Percentiles rank a stretch among this genome's conserved stretches.
These are phyloP conservation scores for Clarias macrocephalus DNA, from an alignment of 2,113 vertebrate genomes.

Conservation along the genomic window DNA sequence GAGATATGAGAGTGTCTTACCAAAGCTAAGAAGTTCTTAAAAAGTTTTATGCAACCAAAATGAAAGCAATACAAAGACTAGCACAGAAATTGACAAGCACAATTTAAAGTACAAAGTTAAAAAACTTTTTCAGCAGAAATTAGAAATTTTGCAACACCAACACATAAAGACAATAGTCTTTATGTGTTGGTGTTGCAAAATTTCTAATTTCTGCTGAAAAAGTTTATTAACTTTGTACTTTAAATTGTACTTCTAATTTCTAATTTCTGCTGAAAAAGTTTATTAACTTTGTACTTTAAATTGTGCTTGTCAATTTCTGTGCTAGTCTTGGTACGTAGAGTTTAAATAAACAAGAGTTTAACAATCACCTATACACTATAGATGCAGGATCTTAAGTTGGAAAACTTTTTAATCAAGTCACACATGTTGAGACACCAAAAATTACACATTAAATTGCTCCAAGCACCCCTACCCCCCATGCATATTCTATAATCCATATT, in stretches of 20 bases:
- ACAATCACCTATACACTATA: slow-evolving; percentile 5
- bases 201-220: background rate
- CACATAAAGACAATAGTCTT: too few species aligned
- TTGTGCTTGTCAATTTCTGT: background rate
- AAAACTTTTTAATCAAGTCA: background rate
- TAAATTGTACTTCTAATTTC: background rate
- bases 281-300: background rate
- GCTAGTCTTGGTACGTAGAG: background rate
- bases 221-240: background rate
- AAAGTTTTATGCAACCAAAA: background rate
- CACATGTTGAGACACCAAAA: background rate
- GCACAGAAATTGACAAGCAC: too few species aligned
- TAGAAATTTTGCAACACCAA: too few species aligned
- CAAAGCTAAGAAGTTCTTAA: background rate
- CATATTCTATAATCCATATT: slow-evolving; percentile 34
- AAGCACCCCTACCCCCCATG: slow-evolving; percentile 28
- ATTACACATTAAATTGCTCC: slow-evolving; percentile 16
- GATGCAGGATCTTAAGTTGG: background rate
- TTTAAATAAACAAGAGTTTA: too few species aligned
- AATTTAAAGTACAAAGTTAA: too few species aligned
- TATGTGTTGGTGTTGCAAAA: background rate
- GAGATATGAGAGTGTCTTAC: background rate
- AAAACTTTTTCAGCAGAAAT: too few species aligned
- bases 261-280: background rate
- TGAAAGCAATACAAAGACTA: background rate